Conservation (phyloP, 2,113 vertebrate species). For the Hypomesus transpacificus region DNA sequence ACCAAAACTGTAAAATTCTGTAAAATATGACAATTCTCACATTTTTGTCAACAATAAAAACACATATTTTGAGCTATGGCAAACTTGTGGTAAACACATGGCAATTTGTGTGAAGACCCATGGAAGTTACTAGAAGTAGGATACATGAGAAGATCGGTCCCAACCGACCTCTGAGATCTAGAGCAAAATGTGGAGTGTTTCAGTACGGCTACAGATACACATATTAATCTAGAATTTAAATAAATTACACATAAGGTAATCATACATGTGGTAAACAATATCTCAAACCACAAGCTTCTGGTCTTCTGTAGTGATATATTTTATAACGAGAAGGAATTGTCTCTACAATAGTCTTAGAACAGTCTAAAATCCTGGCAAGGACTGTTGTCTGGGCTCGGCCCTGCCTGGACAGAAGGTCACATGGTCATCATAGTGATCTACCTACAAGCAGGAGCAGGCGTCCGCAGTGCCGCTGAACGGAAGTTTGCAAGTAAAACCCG, state of each 20-base stretch:
- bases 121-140: conserved; percentile 59
- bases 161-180: conserved; percentile 53
- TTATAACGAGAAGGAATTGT: conserved; percentile 29
- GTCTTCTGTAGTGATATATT: conserved; percentile 65
- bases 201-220: conserved; percentile 68
- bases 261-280: conserved; percentile 71
- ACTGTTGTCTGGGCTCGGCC: conserved; percentile 36
- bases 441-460: neutral
- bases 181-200: conserved; percentile 67
- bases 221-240: conserved; percentile 58
- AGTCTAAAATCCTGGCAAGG: conserved; percentile 59
- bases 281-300: conserved; percentile 79
- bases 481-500: too few species aligned
- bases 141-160: conserved; percentile 51
- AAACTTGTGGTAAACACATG: conserved; percentile 48
- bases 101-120: conserved; percentile 55
- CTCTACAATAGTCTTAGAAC: conserved; percentile 53
- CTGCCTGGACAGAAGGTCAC: conserved; percentile 19
- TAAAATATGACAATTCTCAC: conserved; percentile 61
- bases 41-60: conserved; percentile 61
- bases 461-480: too few species aligned
- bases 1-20: conserved; percentile 46
- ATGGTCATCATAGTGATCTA: conserved; percentile 28
- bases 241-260: conserved; percentile 62
- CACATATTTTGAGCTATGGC: conserved; percentile 53